A percentile compares a stretch with the other conserved stretches of the same genome.
Evolutionary conservation across 2,113 vertebrate genomes (phyloP).

Genomic region (Phocoena phocoena): DNA sequence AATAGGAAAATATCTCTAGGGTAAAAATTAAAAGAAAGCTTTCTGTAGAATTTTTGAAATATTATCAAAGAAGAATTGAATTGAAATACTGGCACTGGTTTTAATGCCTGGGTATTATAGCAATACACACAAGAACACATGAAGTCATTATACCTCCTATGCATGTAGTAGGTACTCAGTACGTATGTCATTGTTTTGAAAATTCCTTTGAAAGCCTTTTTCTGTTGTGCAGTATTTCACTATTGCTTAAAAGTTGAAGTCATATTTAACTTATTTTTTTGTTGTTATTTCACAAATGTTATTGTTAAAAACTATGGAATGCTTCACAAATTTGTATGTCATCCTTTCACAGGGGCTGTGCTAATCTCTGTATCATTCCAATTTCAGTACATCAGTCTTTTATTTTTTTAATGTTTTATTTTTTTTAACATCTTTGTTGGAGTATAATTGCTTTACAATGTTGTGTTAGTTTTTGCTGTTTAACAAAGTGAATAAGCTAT

Average conservation of each 20-base stretch:
- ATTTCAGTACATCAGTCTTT: too few relatives aligned
- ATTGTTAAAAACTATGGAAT: too few relatives aligned
- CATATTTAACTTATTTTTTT: slow-evolving; percentile 23
- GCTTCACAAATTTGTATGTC: too few relatives aligned
- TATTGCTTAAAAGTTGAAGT: neutral
- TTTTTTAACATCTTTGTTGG: too few relatives aligned
- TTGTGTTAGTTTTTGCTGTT: too few relatives aligned
- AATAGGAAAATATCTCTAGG: slow-evolving; percentile 41
- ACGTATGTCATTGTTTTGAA: slow-evolving; percentile 29
- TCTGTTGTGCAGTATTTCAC: neutral
- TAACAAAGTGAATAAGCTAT: too few relatives aligned
- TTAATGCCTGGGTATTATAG: neutral
- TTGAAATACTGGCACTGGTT: neutral
- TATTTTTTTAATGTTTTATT: too few relatives aligned
- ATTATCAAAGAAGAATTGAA: neutral
- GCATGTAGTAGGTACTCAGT: neutral
- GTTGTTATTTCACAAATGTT: too few relatives aligned
- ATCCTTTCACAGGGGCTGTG: too few relatives aligned
- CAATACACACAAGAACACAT: neutral
- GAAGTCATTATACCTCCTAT: neutral
- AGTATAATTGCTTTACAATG: too few relatives aligned
- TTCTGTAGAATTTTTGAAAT: slow-evolving; percentile 25
- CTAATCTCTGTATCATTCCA: too few relatives aligned
- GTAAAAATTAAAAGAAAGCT: slow-evolving; percentile 8
- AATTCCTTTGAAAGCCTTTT: neutral